Evolutionary conservation across 2,888 invertebrate species (phyloP).

Genomic region (Drosophila anceps): DNA sequence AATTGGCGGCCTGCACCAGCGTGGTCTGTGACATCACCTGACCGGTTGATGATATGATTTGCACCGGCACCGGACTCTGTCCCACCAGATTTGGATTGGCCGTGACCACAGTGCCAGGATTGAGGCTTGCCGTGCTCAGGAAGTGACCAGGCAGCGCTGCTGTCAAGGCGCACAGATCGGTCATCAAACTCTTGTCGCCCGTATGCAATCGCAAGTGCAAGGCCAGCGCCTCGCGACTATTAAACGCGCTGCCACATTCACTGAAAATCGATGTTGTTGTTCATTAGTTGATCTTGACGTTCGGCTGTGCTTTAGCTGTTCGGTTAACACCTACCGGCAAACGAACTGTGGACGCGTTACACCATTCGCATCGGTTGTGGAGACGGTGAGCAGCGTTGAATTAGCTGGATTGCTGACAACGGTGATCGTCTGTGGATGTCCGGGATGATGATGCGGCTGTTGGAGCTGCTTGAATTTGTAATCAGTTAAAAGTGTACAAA

Average conservation of each 20-base stretch:
- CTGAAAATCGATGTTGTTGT: slow-evolving; percentile 65
- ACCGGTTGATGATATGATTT: slow-evolving; percentile 86
- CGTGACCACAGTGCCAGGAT: slow-evolving; percentile 85
- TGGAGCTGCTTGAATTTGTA: slow-evolving; percentile 82
- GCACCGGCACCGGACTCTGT: slow-evolving; percentile 85
- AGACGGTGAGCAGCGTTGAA: slow-evolving; percentile 84
- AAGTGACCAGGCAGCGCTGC: slow-evolving; percentile 91
- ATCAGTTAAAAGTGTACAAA: slow-evolving; percentile 63
- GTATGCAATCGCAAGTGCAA: slow-evolving; percentile 92
- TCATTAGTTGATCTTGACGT: background rate
- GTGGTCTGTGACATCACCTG: slow-evolving; percentile 85
- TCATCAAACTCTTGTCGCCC: slow-evolving; percentile 92
- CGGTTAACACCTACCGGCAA: slow-evolving; percentile 80
- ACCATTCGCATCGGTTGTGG: slow-evolving; percentile 83
- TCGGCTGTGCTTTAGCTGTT: background rate
- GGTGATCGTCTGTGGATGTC: slow-evolving; percentile 85
- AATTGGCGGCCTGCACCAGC: slow-evolving; percentile 85
- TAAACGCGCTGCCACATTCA: slow-evolving; percentile 89
- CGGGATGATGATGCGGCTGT: slow-evolving; percentile 85
- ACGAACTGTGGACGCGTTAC: slow-evolving; percentile 85
- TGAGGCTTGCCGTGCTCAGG: slow-evolving; percentile 85
- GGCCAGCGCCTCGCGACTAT: slow-evolving; percentile 91
- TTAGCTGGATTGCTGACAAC: slow-evolving; percentile 85
- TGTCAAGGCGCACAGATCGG: slow-evolving; percentile 92
- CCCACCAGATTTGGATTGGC: slow-evolving; percentile 85